These are phyloP conservation scores for Cephus rjabovi DNA, from an alignment of 2,888 invertebrate species.

Conservation along the genomic window DNA sequence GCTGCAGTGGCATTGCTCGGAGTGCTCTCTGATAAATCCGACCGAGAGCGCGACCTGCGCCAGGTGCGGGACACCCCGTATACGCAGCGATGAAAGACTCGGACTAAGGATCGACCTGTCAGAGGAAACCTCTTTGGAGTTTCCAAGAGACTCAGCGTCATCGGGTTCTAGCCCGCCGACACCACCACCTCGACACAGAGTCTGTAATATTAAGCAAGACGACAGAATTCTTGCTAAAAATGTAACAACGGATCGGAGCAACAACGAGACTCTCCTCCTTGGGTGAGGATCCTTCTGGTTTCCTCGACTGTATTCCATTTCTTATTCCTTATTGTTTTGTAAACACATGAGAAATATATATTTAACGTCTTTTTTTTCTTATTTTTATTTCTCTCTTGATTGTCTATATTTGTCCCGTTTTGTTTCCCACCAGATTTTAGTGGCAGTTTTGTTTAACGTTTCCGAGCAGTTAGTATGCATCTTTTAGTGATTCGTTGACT, in stretches of 20 bases:
- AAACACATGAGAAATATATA: not conserved
- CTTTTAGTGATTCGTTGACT: not conserved
- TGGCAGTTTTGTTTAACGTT: not conserved
- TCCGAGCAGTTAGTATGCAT: not conserved
- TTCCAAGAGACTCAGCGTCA: constrained; percentile 26
- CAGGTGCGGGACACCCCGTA: constrained; percentile 76
- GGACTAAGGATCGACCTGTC: constrained; percentile 2
- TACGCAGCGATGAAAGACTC: constrained; percentile 50
- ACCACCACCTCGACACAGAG: constrained; percentile 49
- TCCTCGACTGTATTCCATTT: not conserved
- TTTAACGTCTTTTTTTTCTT: not conserved
- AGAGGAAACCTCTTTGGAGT: not conserved
- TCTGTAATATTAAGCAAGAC: not conserved
- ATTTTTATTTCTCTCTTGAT: not conserved
- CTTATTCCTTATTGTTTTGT: not conserved
- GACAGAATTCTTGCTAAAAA: not conserved
- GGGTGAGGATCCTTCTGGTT: constrained; percentile 5
- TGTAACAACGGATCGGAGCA: not conserved
- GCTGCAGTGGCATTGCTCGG: constrained; percentile 92
- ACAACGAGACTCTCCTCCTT: not conserved
- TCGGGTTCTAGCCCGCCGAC: constrained; percentile 54
- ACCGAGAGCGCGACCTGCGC: constrained; percentile 86
- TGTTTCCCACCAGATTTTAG: not conserved
- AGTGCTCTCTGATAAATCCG: constrained; percentile 89
- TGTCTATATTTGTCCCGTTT: not conserved